These are phyloP conservation scores for Spodoptera frugiperda DNA, from an alignment of 1,140 invertebrate species.

Conservation along the genomic window DNA sequence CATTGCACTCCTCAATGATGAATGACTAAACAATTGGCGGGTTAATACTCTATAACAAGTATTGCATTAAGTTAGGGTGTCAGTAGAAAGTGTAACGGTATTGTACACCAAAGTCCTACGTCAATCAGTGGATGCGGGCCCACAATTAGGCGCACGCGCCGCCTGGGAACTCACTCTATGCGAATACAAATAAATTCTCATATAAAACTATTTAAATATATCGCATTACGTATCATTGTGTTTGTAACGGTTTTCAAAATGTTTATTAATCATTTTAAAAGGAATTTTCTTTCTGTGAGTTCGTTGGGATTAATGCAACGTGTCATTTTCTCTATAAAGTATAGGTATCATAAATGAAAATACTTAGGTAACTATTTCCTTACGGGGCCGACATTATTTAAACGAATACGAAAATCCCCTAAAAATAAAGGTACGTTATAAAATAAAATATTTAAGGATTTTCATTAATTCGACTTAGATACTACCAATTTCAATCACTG, in stretches of 20 bases:
- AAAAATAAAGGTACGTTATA: too few relatives aligned
- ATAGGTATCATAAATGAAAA: too few relatives aligned
- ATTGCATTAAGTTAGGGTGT: conserved; percentile 64
- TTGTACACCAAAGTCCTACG: conserved; percentile 62
- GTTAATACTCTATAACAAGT: conserved; percentile 51
- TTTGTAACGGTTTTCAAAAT: conserved; percentile 17
- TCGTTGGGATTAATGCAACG: too few relatives aligned
- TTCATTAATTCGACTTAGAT: too few relatives aligned
- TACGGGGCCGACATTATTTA: too few relatives aligned
- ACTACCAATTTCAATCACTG: too few relatives aligned
- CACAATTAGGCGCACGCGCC: conserved; percentile 82
- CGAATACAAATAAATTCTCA: conserved; percentile 80
- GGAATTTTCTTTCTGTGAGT: background rate
- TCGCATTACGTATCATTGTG: conserved; percentile 15
- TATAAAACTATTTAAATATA: conserved; percentile 55
- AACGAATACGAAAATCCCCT: too few relatives aligned
- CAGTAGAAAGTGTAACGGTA: conserved; percentile 68
- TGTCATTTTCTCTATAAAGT: too few relatives aligned
- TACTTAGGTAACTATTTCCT: too few relatives aligned
- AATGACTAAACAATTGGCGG: conserved; percentile 25
- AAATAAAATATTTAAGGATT: too few relatives aligned
- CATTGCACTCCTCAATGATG: background rate
- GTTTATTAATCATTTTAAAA: background rate
- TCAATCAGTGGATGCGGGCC: conserved; percentile 81
- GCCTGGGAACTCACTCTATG: conserved; percentile 63